A percentile compares a stretch with the other conserved stretches of the same genome.
Conservation (phyloP, 2,113 vertebrate species). For the Campylomormyrus tamandua region DNA sequence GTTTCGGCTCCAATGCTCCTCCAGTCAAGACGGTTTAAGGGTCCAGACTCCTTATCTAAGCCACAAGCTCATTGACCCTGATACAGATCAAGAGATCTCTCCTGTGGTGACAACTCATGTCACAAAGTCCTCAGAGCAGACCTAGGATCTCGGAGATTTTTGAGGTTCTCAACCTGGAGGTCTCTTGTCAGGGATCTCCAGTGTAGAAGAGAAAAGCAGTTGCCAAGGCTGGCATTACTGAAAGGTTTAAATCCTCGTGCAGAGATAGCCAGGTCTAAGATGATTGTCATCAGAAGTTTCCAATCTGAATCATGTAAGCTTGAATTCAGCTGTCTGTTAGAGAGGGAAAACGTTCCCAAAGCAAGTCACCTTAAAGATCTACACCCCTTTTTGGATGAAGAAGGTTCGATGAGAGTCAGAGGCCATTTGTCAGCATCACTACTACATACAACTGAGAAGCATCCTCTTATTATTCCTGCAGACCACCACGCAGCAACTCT, state of each 20-base stretch:
- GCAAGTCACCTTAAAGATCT: background rate
- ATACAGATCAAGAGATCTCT: background rate
- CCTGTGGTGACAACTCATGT: background rate
- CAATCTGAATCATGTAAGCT: background rate
- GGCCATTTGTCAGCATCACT: background rate
- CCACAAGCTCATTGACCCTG: background rate
- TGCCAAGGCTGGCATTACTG: background rate
- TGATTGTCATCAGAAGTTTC: background rate
- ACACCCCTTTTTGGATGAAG: background rate
- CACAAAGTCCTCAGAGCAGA: background rate
- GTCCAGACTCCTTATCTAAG: background rate
- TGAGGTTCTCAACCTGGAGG: background rate
- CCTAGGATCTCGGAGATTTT: background rate
- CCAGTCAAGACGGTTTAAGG: background rate
- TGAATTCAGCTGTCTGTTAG: background rate
- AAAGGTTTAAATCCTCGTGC: background rate
- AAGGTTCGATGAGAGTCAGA: background rate
- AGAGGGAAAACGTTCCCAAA: background rate
- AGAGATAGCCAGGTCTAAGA: background rate
- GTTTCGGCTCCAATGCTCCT: background rate
- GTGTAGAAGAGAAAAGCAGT: background rate
- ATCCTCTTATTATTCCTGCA: background rate
- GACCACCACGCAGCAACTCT: slow-evolving; percentile 10
- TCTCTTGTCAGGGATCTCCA: background rate
- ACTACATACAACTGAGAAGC: background rate